Evolutionary conservation across 2,113 vertebrate species (phyloP), one percentile per base, ranked within the genome.

Genomic region (Proteles cristata): DNA sequence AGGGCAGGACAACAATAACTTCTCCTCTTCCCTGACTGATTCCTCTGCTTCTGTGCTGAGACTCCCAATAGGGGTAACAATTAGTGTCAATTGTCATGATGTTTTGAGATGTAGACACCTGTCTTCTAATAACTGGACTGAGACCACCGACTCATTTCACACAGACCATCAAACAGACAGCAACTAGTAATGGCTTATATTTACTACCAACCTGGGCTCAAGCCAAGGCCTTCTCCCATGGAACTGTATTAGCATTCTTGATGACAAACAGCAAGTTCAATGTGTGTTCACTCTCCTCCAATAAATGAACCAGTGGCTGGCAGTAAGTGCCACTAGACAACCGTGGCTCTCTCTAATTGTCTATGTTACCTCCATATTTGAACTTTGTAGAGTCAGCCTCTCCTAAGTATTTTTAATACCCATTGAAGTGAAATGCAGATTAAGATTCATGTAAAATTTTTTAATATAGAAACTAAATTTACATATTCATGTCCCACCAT

Each of bases 391-490:
- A 69, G 58, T 33, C 50, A 26, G 17, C 14, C 19, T 97, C 88
- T 92, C 90, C 68, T 86, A 92, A 95, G 77, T 94, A 71, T 71
- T 89, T 93, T 96, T 97, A 83, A 90, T 82, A 92, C n/a, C 77
- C 86, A 89, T 63, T 73, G 73, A 93, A 96, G 85, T 93, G 33
- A 76, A 92, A 97, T 95, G 50, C 79, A 96, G 88, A 97, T 90
- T 88, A 95, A 97, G 84, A 97, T 94, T 97, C 96, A 88, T 79
- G 92, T 73, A 76, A 61, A 88, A 93, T 69, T 92, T 93, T 90
- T 74, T 31, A 68, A 94, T 97, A 95, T 95, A 68, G 87, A 98
- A 96, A 95, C 77, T 92, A 48, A 81, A 97, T 96, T 93, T 98
- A 85, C 90, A 96, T 93, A 97, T 96, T 97, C 92, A 93, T 97